Percentiles rank a stretch among this genome's conserved stretches.
These are phyloP conservation scores for Cydia fagiglandana DNA, from an alignment of 1,140 invertebrate species.

Conservation along the genomic window DNA sequence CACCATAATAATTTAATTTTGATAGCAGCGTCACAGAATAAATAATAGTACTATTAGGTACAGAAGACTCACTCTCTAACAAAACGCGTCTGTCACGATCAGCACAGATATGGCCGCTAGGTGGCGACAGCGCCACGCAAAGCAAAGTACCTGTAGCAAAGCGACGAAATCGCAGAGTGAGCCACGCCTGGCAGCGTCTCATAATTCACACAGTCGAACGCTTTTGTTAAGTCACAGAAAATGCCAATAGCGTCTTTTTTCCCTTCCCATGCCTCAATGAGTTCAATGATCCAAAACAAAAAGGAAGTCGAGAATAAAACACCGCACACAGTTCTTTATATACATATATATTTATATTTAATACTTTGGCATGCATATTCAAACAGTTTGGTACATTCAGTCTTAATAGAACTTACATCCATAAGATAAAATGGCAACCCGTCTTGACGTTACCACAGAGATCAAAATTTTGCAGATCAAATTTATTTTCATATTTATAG, in stretches of 20 bases:
- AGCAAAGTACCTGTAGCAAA: no score
- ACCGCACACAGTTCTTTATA: not conserved
- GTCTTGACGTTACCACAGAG: not conserved
- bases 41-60: no score
- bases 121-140: no score
- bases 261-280: constrained; percentile 34
- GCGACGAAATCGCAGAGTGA: no score
- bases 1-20: not conserved
- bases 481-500: not conserved
- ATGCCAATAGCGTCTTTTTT: not conserved
- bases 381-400: constrained; percentile 16
- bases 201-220: constrained; percentile 15
- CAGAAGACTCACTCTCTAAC: no score
- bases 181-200: no score
- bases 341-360: constrained; percentile 15
- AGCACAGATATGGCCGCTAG: no score
- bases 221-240: constrained; percentile 5
- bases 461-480: not conserved
- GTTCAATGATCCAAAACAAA: not conserved
- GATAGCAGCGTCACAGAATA: no score
- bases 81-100: no score
- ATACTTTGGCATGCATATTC: constrained; percentile 18
- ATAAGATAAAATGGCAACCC: constrained; percentile 1
- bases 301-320: not conserved
- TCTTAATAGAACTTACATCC: constrained; percentile 14